phyloP scores from a whole-genome alignment of 2,888 invertebrate species.

The Conchocele bisecta region DNA sequence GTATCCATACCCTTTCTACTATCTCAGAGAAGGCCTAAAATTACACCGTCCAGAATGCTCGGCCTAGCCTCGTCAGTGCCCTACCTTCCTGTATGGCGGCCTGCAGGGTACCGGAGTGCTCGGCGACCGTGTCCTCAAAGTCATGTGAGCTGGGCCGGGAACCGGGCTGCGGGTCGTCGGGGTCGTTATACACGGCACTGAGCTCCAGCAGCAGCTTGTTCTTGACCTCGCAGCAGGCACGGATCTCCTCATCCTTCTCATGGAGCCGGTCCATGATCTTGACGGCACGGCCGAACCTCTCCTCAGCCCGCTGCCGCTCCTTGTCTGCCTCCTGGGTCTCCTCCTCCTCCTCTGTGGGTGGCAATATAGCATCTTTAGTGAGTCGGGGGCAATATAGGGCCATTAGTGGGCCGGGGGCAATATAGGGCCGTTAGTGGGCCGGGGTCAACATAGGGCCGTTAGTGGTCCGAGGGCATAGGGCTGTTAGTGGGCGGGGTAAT shows the following conservation, averaged over 20 bases:
- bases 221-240: constrained; percentile 93
- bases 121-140: constrained; percentile 48
- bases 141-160: constrained; percentile 50
- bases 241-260: constrained; percentile 94
- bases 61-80: too few relatives aligned
- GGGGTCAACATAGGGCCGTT: too few relatives aligned
- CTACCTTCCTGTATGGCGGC: constrained; percentile 88
- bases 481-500: too few relatives aligned
- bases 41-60: too few relatives aligned
- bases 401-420: too few relatives aligned
- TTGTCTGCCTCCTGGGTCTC: constrained; percentile 89
- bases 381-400: too few relatives aligned
- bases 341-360: constrained; percentile 86
- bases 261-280: constrained; percentile 91
- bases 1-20: too few relatives aligned
- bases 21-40: too few relatives aligned
- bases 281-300: constrained; percentile 90
- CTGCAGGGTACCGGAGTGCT: constrained; percentile 88
- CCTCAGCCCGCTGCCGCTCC: constrained; percentile 90
- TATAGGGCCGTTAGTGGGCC: too few relatives aligned
- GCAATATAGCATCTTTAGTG: too few relatives aligned
- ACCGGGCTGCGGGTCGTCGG: constrained; percentile 50
- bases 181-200: constrained; percentile 84
- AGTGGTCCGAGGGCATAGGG: too few relatives aligned
- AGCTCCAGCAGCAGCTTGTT: constrained; percentile 87